A percentile compares a stretch with the other conserved stretches of the same genome.
Conservation (phyloP, 2,888 invertebrate species). For the Ceratothoa steindachneri region DNA sequence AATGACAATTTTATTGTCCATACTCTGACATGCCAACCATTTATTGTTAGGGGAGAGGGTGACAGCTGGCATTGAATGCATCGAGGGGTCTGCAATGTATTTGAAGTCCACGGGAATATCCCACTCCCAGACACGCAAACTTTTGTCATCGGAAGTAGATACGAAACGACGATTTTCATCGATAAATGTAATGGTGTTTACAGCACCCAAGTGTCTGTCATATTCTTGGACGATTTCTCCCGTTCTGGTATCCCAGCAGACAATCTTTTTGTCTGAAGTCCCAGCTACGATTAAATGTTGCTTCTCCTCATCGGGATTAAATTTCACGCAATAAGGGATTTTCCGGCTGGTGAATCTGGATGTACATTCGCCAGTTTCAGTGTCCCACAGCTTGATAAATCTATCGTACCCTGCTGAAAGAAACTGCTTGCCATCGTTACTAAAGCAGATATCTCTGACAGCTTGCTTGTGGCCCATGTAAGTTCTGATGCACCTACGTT, state of each 20-base stretch:
- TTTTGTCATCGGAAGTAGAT: conserved; percentile 98
- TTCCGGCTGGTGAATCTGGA: conserved; percentile 89
- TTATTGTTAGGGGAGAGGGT: conserved; percentile 93
- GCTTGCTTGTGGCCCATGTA: conserved; percentile 96
- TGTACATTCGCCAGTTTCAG: conserved; percentile 85
- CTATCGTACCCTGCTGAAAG: conserved; percentile 92
- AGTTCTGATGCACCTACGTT: conserved; percentile 83
- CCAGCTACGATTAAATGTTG: conserved; percentile 97
- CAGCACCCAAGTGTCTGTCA: conserved; percentile 96
- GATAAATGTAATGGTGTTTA: conserved; percentile 98
- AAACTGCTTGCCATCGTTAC: conserved; percentile 87
- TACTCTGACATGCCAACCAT: conserved; percentile 98
- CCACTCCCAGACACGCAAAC: conserved; percentile 99
- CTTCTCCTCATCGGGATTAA: conserved; percentile 94
- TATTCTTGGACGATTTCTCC: conserved; percentile 97
- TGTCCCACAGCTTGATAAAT: conserved; percentile 98
- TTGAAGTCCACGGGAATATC: conserved; percentile 99
- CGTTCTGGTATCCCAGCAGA: conserved; percentile 94
- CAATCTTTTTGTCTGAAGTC: conserved; percentile 98
- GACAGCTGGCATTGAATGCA: conserved; percentile 98
- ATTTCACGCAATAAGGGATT: conserved; percentile 96
- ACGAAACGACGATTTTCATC: conserved; percentile 97
- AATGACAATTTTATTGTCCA: conserved; percentile 98
- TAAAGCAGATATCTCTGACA: conserved; percentile 91
- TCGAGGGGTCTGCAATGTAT: conserved; percentile 97